Conservation (phyloP, 2,888 invertebrate species). For the Eremobia ochroleuca region DNA sequence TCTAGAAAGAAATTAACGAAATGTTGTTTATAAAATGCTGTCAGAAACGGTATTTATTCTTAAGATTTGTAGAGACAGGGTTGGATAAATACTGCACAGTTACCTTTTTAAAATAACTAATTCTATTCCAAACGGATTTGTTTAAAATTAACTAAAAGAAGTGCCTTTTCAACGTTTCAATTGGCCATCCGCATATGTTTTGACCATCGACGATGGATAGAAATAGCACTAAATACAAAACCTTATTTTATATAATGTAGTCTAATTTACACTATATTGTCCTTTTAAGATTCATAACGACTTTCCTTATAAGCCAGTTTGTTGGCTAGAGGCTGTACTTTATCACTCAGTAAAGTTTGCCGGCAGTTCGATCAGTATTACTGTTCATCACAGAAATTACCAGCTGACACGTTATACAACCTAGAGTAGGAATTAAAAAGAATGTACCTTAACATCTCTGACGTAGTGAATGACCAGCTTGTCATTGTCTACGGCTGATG, state of each 20-base stretch:
- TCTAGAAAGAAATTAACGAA: constrained; percentile 88
- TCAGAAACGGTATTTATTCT: background rate
- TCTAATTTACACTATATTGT: background rate
- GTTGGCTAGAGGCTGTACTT: background rate
- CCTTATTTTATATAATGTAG: background rate
- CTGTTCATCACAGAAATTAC: background rate
- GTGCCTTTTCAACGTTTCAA: background rate
- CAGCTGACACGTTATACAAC: background rate
- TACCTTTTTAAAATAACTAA: background rate
- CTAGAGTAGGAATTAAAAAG: background rate
- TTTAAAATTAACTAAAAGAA: background rate
- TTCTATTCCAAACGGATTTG: background rate
- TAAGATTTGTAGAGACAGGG: background rate
- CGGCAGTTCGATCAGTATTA: background rate
- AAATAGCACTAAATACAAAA: background rate
- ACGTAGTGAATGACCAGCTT: constrained; percentile 97
- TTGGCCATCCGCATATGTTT: background rate
- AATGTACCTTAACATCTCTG: constrained; percentile 97
- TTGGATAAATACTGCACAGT: background rate
- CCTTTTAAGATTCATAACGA: background rate
- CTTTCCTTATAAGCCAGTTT: background rate
- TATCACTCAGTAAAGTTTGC: background rate
- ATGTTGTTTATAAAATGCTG: background rate
- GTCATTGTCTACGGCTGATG: constrained; percentile 95
- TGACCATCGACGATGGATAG: background rate